These are phyloP conservation scores for Cathartes aura DNA, from an alignment of 2,113 vertebrate genomes.

Conservation along the genomic window DNA sequence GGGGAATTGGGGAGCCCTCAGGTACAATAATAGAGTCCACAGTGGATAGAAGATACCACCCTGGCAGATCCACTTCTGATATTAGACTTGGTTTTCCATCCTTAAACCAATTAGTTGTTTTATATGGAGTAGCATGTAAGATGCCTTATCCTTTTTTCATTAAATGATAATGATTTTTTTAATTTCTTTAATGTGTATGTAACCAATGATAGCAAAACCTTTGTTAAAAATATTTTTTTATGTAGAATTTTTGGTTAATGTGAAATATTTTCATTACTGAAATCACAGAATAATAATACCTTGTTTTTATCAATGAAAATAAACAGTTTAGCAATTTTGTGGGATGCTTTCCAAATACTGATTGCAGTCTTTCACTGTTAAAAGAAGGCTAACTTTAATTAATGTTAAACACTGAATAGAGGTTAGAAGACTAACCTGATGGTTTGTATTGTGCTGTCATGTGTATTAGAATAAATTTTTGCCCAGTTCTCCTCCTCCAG, in stretches of 20 bases:
- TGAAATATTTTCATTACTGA: background rate
- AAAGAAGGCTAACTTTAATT: background rate
- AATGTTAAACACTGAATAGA: background rate
- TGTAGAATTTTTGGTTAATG: background rate
- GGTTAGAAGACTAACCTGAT: background rate
- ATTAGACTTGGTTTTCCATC: background rate
- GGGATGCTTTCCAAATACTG: background rate
- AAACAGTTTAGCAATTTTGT: background rate
- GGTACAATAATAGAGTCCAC: background rate
- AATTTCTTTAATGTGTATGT: background rate
- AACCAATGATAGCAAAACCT: background rate
- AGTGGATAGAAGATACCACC: background rate
- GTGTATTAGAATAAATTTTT: background rate
- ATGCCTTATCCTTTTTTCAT: background rate
- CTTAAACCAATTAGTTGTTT: background rate
- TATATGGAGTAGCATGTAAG: background rate
- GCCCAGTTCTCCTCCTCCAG: background rate
- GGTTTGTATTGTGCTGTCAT: background rate
- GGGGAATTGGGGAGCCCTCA: background rate
- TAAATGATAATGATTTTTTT: background rate
- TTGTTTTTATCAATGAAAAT: background rate
- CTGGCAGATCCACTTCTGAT: background rate
- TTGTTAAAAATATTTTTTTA: background rate
- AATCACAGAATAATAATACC: background rate
- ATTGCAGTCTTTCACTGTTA: background rate